Percentiles rank a stretch among this genome's conserved stretches.
Evolutionary conservation across 2,797 vertebrate species (phyloP).

Genomic region (Dipus sagitta): DNA sequence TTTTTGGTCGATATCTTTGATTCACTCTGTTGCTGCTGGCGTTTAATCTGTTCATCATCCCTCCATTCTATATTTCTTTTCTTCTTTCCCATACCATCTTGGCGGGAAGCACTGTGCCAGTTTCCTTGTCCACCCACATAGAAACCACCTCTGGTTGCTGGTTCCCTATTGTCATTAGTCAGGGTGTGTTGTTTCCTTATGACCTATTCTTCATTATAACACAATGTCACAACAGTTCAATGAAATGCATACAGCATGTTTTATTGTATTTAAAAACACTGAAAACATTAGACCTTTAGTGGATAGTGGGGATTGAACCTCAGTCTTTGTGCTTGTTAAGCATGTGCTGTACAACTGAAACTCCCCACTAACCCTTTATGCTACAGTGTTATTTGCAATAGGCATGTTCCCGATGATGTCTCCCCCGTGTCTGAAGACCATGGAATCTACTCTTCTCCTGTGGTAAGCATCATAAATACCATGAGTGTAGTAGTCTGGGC

Average conservation of each 20-base stretch:
- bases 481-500: neutral
- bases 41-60: neutral
- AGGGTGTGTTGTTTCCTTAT: neutral
- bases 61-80: neutral
- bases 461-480: neutral
- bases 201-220: neutral
- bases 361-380: too few relatives aligned
- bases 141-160: neutral
- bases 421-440: neutral
- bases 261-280: neutral
- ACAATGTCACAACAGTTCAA: neutral
- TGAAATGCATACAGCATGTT: neutral
- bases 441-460: neutral
- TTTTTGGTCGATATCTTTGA: neutral
- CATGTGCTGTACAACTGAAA: too few relatives aligned
- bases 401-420: neutral
- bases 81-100: neutral
- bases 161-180: neutral
- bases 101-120: neutral
- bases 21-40: neutral
- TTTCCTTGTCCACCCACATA: neutral
- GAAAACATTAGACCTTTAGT: neutral
- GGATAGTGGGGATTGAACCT: neutral
- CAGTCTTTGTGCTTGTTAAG: neutral
- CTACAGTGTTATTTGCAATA: neutral